Conservation (phyloP, 2,113 vertebrate genomes). For the Lophochroa leadbeateri region DNA sequence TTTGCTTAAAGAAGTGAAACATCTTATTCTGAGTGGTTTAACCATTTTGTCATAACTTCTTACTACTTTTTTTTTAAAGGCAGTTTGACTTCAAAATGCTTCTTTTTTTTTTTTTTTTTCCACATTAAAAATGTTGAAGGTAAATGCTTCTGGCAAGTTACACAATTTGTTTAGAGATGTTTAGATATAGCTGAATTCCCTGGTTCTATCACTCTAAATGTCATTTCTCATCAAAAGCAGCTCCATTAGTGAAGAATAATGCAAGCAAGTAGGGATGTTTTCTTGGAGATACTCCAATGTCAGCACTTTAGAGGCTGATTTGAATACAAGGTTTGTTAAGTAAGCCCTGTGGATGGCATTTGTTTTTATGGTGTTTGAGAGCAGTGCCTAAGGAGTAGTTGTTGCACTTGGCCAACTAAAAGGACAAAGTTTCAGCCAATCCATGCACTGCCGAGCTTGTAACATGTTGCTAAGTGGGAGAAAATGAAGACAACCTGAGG, state of each 20-base stretch:
- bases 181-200: not conserved
- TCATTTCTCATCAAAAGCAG: not conserved
- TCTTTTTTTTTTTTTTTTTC: not conserved
- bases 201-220: not conserved
- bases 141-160: not conserved
- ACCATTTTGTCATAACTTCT: not conserved
- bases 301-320: not conserved
- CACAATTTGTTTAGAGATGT: not conserved
- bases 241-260: not conserved
- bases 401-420: not conserved
- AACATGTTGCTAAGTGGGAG: not conserved
- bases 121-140: not conserved
- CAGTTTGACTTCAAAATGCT: not conserved
- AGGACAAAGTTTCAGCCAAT: not conserved
- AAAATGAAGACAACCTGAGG: not conserved
- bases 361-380: not conserved
- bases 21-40: not conserved
- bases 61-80: not conserved
- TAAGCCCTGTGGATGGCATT: not conserved
- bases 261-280: not conserved
- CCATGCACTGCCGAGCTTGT: rapidly evolving
- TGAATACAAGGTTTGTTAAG: not conserved
- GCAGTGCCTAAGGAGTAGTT: not conserved
- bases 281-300: not conserved
- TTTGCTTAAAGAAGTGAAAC: not conserved